A percentile compares a stretch with the other conserved stretches of the same genome.
Conservation (phyloP, 2,888 invertebrate species). For the Myathropa florea region DNA sequence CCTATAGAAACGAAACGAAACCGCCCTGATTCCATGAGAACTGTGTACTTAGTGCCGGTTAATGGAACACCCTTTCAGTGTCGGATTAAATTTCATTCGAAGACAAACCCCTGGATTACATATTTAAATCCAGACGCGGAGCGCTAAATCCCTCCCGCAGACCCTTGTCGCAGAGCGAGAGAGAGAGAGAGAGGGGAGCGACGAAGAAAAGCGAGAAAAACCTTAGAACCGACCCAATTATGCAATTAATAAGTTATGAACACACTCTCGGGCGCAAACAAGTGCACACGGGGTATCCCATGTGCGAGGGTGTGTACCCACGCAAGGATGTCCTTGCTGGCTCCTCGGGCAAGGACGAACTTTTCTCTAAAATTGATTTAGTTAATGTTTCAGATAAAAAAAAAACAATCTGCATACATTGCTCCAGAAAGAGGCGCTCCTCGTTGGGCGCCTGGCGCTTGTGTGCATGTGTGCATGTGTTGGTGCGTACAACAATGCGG, state of each 20-base stretch:
- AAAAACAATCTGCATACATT: constrained; percentile 9
- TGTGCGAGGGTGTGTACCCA: not conserved
- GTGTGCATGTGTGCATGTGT: not conserved
- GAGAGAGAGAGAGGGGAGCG: not conserved
- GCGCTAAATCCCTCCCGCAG: not conserved
- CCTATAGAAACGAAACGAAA: not conserved
- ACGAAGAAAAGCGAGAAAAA: not conserved
- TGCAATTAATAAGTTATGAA: constrained; percentile 56
- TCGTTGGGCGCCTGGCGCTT: not conserved
- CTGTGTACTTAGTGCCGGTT: constrained; percentile 12
- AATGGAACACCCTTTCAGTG: constrained; percentile 45
- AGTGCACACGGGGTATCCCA: not conserved
- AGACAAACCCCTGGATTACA: constrained; percentile 36
- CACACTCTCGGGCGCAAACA: not conserved
- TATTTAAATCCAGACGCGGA: constrained; percentile 8
- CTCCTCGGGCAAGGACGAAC: constrained; percentile 26
- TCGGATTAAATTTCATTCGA: constrained; percentile 41
- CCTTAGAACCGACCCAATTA: constrained; percentile 24
- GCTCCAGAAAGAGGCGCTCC: not conserved
- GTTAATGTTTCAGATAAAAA: constrained; percentile 35
- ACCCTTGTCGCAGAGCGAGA: not conserved
- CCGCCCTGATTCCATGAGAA: constrained; percentile 4
- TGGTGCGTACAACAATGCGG: constrained; percentile 13
- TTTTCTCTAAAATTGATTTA: constrained; percentile 60
- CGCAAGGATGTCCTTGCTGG: not conserved